These are phyloP conservation scores for Drosophila lacteicornis DNA, from an alignment of 1,140 invertebrate species.

Conservation along the genomic window DNA sequence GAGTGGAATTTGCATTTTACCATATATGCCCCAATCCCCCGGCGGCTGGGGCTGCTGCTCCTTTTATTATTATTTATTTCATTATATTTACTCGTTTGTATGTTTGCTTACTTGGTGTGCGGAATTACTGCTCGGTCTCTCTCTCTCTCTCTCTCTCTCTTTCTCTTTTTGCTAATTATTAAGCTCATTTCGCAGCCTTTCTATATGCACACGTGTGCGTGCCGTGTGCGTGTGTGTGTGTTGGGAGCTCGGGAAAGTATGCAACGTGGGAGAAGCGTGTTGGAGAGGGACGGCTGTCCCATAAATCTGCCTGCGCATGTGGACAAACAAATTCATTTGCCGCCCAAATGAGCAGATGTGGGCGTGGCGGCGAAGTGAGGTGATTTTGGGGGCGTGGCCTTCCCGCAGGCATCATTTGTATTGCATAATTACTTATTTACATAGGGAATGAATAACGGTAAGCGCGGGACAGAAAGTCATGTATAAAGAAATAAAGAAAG, in stretches of 20 bases:
- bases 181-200: conserved; percentile 56
- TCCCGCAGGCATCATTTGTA: conserved; percentile 46
- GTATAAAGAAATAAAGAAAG: neutral
- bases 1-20: conserved; percentile 79
- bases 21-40: neutral
- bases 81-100: conserved; percentile 21
- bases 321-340: conserved; percentile 38
- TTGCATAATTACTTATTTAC: conserved; percentile 61
- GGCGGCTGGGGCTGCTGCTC: neutral
- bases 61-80: conserved; percentile 63
- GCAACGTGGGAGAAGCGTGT: neutral
- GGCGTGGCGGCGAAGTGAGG: conserved; percentile 3
- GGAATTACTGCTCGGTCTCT: conserved; percentile 25
- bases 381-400: conserved; percentile 25
- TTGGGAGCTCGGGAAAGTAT: conserved; percentile 10
- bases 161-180: conserved; percentile 59
- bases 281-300: conserved; percentile 8
- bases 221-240: neutral
- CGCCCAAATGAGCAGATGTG: conserved; percentile 9
- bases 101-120: conserved; percentile 42
- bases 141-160: conserved; percentile 10
- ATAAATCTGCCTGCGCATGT: conserved; percentile 55
- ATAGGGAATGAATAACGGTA: conserved; percentile 14
- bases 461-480: neutral
- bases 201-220: conserved; percentile 54